Percentiles rank a stretch among this genome's conserved stretches.
phyloP scores from a whole-genome alignment of 2,113 vertebrate genomes.

The Pluvialis apricaria region DNA sequence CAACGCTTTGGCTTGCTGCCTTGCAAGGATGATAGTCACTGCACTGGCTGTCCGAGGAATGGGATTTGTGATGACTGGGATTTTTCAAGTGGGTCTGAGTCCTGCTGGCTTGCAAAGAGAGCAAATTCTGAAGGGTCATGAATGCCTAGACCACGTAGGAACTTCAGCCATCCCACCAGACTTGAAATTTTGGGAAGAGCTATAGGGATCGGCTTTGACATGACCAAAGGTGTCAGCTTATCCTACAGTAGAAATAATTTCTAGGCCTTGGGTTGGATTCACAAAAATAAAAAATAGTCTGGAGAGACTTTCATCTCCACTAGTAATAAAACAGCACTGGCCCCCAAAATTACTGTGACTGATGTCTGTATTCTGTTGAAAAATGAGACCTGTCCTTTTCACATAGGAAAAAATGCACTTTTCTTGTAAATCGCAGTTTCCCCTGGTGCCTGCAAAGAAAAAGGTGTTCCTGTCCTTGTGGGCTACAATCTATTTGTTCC shows the following conservation, averaged over 20 bases:
- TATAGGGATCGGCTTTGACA: background rate
- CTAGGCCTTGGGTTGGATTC: background rate
- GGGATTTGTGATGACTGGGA: background rate
- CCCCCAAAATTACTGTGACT: background rate
- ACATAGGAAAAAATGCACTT: constrained; percentile 46
- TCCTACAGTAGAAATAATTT: background rate
- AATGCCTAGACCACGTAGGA: background rate
- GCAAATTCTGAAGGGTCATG: background rate
- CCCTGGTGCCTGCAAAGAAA: background rate
- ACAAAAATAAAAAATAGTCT: background rate
- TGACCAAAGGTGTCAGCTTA: background rate
- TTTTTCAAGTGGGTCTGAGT: background rate
- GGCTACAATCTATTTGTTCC: background rate
- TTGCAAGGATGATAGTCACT: background rate
- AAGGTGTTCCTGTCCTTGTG: background rate
- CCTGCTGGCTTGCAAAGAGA: background rate
- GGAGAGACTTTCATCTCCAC: background rate
- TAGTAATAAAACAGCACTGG: background rate
- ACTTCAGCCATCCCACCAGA: background rate
- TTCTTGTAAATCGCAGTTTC: background rate
- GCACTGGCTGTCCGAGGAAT: background rate
- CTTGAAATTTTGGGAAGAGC: background rate
- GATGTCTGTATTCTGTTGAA: background rate
- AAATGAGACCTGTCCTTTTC: background rate
- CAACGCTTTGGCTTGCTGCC: background rate